These are phyloP conservation scores for Myotis myotis DNA, from an alignment of 2,797 vertebrate genomes.

Conservation along the genomic window DNA sequence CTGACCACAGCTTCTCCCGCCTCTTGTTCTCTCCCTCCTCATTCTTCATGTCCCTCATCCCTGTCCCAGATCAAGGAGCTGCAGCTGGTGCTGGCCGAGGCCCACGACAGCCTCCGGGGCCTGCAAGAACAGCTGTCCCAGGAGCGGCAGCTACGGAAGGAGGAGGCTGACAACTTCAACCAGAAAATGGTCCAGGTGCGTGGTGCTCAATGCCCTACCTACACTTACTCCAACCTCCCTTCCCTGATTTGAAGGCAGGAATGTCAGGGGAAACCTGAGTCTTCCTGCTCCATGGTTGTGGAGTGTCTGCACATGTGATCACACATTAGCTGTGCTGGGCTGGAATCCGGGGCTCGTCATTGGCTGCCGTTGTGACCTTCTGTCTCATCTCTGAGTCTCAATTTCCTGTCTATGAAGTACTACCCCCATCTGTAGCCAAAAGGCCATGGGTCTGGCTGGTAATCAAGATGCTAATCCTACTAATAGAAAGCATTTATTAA, in stretches of 20 bases:
- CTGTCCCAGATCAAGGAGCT: slow-evolving; percentile 85
- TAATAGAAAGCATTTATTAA: background rate
- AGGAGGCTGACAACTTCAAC: slow-evolving; percentile 87
- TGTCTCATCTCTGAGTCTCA: background rate
- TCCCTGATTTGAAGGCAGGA: background rate
- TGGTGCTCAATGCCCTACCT: background rate
- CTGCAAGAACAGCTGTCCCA: slow-evolving; percentile 89
- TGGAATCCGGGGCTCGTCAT: background rate
- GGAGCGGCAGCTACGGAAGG: slow-evolving; percentile 88
- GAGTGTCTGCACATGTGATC: background rate
- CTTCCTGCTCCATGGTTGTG: background rate
- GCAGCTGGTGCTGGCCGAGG: slow-evolving; percentile 86
- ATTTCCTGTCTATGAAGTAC: background rate
- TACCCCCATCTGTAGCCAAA: background rate
- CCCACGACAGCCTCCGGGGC: slow-evolving; percentile 86
- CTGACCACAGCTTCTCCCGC: background rate
- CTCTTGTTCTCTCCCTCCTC: background rate
- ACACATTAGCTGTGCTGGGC: background rate
- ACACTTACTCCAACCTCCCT: background rate
- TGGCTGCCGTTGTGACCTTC: background rate
- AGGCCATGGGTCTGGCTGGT: background rate
- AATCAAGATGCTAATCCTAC: background rate
- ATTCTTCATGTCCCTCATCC: background rate
- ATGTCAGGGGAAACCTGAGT: background rate
- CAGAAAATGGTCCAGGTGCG: slow-evolving; percentile 90